Evolutionary conservation across 2,113 vertebrate genomes (phyloP).

Genomic region (Strigops habroptila): DNA sequence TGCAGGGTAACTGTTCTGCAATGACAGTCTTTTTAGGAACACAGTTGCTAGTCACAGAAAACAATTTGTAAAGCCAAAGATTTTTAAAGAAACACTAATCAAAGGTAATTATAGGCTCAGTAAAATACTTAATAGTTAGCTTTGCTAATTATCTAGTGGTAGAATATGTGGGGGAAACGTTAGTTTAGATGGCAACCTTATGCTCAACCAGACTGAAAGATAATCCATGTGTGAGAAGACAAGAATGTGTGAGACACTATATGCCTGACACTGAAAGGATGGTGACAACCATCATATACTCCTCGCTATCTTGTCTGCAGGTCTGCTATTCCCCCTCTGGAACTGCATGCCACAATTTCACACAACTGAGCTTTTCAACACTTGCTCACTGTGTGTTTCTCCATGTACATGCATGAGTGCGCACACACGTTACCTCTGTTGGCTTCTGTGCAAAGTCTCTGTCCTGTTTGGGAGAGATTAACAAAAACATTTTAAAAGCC

Average conservation of each 20-base stretch:
- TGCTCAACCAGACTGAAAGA: neutral
- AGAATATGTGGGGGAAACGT: neutral
- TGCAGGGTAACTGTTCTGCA: neutral
- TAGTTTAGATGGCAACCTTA: neutral
- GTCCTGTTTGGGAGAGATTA: slow-evolving; percentile 62
- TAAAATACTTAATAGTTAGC: neutral
- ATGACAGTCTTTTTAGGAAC: neutral
- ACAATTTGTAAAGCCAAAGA: neutral
- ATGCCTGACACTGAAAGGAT: neutral
- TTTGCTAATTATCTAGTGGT: neutral
- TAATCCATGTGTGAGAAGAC: neutral
- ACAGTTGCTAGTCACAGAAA: neutral
- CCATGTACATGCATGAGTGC: accelerated
- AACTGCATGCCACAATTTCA: neutral
- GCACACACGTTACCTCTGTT: slow-evolving; percentile 67
- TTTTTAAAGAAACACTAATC: neutral
- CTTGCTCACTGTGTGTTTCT: neutral
- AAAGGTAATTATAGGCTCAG: neutral
- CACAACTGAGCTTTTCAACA: neutral
- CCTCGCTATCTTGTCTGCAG: neutral
- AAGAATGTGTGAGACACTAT: neutral
- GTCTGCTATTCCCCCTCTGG: neutral
- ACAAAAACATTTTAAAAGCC: neutral
- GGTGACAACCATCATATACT: neutral
- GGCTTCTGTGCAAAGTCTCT: slow-evolving; percentile 66